phyloP scores from a whole-genome alignment of 2,113 vertebrate genomes.

The human (Homo sapiens) region DNA sequence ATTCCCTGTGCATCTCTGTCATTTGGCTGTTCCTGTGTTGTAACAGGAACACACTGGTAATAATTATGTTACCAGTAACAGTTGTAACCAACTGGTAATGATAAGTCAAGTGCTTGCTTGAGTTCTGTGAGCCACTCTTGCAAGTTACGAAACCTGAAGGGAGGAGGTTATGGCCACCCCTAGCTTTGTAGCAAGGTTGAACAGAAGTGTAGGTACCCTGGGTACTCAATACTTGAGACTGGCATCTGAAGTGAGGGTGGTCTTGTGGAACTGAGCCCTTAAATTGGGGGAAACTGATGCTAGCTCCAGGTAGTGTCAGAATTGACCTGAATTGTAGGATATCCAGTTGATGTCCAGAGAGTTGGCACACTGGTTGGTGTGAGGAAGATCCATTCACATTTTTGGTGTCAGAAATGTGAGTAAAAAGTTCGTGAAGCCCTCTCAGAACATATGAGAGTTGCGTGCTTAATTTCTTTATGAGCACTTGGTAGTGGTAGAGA shows the following conservation, averaged over 20 bases:
- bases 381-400: not conserved
- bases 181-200: too few species aligned
- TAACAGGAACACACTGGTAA: not conserved
- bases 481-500: not conserved
- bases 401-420: not conserved
- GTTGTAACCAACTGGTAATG: not conserved
- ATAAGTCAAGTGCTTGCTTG: not conserved
- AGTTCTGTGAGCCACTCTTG: not conserved
- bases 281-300: too few species aligned
- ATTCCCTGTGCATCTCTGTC: not conserved
- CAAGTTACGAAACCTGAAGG: not conserved
- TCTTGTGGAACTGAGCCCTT: not conserved
- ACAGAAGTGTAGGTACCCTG: not conserved
- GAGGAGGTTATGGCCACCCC: not conserved
- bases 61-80: too few species aligned
- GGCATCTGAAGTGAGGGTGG: not conserved
- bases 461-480: rapidly evolving
- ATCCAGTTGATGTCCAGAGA: not conserved
- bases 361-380: too few species aligned
- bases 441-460: not conserved
- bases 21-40: not conserved
- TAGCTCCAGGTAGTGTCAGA: not conserved
- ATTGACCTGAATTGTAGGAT: not conserved
- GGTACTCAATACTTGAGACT: rapidly evolving
- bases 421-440: not conserved